These are phyloP conservation scores for Meriones unguiculatus DNA, from an alignment of 2,113 vertebrate genomes.

Conservation along the genomic window DNA sequence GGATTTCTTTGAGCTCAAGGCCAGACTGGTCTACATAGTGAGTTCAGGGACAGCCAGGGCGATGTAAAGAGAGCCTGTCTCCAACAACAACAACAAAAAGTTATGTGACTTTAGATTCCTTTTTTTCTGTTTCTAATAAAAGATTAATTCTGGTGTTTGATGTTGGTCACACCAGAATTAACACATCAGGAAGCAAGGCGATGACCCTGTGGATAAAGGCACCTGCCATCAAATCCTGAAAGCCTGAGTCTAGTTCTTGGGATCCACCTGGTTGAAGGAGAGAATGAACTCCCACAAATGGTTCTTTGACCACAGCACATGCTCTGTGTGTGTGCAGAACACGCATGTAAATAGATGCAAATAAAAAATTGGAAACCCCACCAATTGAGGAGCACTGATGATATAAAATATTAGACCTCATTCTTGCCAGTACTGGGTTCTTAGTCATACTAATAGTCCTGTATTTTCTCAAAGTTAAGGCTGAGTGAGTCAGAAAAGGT, in stretches of 20 bases:
- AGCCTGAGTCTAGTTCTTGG: not conserved
- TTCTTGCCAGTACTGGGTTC: not conserved
- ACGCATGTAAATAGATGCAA: not conserved
- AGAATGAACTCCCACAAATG: too few relatives aligned
- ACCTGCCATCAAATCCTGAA: not conserved
- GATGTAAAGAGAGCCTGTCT: not conserved
- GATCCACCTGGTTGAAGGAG: not conserved
- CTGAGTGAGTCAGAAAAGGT: conserved; percentile 40
- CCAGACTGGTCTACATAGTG: not conserved
- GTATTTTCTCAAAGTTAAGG: not conserved
- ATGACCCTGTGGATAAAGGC: not conserved
- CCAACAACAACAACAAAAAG: not conserved
- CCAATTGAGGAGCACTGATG: not conserved
- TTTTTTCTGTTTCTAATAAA: conserved; percentile 11
- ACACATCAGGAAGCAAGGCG: not conserved
- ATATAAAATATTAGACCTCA: not conserved
- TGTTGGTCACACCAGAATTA: conserved; percentile 19
- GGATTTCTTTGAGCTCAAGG: not conserved
- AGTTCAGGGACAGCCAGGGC: not conserved
- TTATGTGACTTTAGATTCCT: not conserved
- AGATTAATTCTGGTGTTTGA: not conserved
- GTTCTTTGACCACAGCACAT: not conserved
- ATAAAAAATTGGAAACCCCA: not conserved
- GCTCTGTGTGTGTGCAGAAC: not conserved
- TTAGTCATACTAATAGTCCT: not conserved